A percentile compares a stretch with the other conserved stretches of the same genome.
Conservation (phyloP, 2,113 vertebrate species). For the Microcebus griseorufus region DNA sequence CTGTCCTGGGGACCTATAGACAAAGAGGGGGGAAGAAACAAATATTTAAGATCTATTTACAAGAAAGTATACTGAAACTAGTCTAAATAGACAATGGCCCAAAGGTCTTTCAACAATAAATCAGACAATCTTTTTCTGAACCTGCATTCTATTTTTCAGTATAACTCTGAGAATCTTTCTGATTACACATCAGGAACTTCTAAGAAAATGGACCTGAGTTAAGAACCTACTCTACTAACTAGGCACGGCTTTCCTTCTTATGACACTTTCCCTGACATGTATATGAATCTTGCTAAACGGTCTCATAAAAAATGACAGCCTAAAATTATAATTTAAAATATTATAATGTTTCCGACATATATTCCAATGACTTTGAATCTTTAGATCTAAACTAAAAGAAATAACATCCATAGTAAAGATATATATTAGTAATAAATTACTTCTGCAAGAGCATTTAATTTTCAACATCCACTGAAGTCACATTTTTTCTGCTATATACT, state of each 20-base stretch:
- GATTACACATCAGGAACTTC: neutral
- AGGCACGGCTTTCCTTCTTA: neutral
- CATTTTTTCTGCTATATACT: rapidly evolving
- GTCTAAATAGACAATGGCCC: neutral
- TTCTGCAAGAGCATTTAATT: neutral
- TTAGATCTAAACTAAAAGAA: conserved; percentile 24
- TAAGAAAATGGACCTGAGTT: neutral
- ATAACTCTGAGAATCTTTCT: neutral
- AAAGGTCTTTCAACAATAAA: neutral
- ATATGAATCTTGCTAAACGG: neutral
- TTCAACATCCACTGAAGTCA: neutral
- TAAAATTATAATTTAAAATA: neutral
- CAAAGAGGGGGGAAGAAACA: neutral
- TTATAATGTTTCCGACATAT: neutral
- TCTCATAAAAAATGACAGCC: neutral
- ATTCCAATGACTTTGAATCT: neutral
- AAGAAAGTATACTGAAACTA: neutral
- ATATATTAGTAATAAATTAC: neutral
- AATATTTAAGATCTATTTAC: neutral
- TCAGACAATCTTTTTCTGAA: neutral
- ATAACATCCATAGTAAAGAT: neutral
- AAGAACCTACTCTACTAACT: rapidly evolving
- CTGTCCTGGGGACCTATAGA: conserved; percentile 87
- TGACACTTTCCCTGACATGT: neutral
- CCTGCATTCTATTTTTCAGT: conserved; percentile 17